Conservation (phyloP, 2,888 invertebrate species). For the Sarcophaga subvicina region DNA sequence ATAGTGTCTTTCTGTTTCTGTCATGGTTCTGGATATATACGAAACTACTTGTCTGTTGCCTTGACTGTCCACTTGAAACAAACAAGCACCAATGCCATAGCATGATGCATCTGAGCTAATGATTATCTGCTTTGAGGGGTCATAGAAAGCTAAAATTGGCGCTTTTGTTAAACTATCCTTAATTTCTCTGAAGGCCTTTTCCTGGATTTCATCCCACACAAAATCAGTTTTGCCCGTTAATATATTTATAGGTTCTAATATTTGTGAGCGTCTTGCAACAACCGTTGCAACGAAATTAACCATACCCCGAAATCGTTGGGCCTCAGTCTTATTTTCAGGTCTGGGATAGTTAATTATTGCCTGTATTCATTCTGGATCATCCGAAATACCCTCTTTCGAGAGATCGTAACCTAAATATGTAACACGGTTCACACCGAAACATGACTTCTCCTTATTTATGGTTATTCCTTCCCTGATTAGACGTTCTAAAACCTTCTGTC, state of each 20-base stretch:
- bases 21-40: constrained; percentile 42
- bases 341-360: constrained; percentile 42
- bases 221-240: constrained; percentile 47
- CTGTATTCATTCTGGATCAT: constrained; percentile 29
- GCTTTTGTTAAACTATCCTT: constrained; percentile 17
- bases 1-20: constrained; percentile 1
- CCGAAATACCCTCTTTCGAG: constrained; percentile 31
- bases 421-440: constrained; percentile 38
- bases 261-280: constrained; percentile 26
- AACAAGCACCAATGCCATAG: constrained; percentile 43
- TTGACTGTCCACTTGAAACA: constrained; percentile 18
- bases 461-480: constrained; percentile 50
- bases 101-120: constrained; percentile 49
- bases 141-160: constrained; percentile 40
- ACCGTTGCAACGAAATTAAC: constrained; percentile 49
- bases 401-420: constrained; percentile 41
- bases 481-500: constrained; percentile 27
- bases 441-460: constrained; percentile 39
- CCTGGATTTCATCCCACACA: constrained; percentile 40
- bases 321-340: constrained; percentile 34
- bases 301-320: constrained; percentile 39
- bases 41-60: constrained; percentile 21
- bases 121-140: constrained; percentile 34
- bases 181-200: constrained; percentile 22
- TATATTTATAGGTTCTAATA: constrained; percentile 43